phyloP scores from a whole-genome alignment of 2,888 invertebrate species.

The Deilephila elpenor region DNA sequence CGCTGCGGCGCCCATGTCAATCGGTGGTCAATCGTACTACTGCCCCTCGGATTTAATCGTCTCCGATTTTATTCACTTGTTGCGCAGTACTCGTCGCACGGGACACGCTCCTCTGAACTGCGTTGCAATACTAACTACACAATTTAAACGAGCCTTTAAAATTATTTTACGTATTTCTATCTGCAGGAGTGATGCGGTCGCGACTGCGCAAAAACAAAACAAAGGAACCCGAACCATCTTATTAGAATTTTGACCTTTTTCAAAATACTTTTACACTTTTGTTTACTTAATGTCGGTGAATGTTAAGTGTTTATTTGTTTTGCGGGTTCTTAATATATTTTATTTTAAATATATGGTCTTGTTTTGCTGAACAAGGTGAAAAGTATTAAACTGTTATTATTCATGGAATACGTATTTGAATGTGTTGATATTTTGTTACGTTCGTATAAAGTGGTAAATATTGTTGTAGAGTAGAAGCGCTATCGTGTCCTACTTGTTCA shows the following conservation, averaged over 20 bases:
- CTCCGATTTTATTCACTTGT: constrained; percentile 76
- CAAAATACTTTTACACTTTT: constrained; percentile 22
- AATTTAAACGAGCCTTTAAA: constrained; percentile 60
- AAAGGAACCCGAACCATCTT: constrained; percentile 34
- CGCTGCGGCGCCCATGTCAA: constrained; percentile 81
- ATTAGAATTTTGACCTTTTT: constrained; percentile 21
- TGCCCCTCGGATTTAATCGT: constrained; percentile 67
- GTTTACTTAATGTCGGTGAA: constrained; percentile 29
- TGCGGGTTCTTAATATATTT: background rate
- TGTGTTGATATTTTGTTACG: constrained; percentile 16
- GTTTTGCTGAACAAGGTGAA: background rate
- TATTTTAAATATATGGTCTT: background rate
- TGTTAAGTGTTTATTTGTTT: constrained; percentile 8
- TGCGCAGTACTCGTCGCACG: constrained; percentile 69
- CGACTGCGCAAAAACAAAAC: constrained; percentile 43
- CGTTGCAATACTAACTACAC: constrained; percentile 69
- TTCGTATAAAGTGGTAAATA: constrained; percentile 18
- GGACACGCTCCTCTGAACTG: constrained; percentile 72
- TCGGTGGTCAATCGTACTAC: constrained; percentile 67
- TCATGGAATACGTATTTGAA: background rate
- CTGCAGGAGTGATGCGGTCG: constrained; percentile 57
- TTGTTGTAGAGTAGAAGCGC: constrained; percentile 32
- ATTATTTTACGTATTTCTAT: constrained; percentile 61
- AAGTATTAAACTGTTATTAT: constrained; percentile 7
- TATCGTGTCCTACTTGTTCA: constrained; percentile 60